Conservation (phyloP, 2,113 vertebrate genomes). For the Cranoglanis bouderius region DNA sequence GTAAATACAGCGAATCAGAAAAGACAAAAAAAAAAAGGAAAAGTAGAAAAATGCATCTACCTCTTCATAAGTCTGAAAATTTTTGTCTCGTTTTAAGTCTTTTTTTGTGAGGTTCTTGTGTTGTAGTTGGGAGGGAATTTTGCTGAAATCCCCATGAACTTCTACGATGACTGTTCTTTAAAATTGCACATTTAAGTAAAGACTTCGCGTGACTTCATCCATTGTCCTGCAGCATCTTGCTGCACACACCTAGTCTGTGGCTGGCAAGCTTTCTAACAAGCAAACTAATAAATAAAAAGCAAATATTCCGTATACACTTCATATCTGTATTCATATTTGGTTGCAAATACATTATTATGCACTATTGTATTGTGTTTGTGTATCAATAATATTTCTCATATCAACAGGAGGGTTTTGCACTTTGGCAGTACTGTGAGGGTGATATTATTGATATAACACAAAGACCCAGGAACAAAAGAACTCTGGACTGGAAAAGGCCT, state of each 20-base stretch:
- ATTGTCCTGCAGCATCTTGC: neutral
- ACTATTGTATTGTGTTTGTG: neutral
- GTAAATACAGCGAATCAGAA: neutral
- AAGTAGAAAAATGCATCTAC: neutral
- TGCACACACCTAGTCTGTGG: neutral
- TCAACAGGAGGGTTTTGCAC: neutral
- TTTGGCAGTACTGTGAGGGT: neutral
- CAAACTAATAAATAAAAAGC: neutral
- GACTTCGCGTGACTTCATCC: neutral
- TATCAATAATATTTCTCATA: neutral
- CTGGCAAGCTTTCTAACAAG: neutral
- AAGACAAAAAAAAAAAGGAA: neutral
- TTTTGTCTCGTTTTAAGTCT: neutral
- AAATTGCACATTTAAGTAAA: too few relatives aligned
- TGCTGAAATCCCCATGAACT: neutral
- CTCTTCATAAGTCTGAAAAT: neutral
- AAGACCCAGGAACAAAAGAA: neutral
- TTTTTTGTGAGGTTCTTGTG: neutral
- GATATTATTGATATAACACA: conserved; percentile 6
- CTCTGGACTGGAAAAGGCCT: neutral
- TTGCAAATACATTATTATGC: neutral
- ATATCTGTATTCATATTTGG: neutral
- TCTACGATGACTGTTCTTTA: neutral
- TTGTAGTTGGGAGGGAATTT: neutral
- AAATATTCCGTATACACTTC: neutral